Base-by-base conservation (phyloP, 2,113 vertebrate genomes). In the Galemys pyrenaicus region DNA sequence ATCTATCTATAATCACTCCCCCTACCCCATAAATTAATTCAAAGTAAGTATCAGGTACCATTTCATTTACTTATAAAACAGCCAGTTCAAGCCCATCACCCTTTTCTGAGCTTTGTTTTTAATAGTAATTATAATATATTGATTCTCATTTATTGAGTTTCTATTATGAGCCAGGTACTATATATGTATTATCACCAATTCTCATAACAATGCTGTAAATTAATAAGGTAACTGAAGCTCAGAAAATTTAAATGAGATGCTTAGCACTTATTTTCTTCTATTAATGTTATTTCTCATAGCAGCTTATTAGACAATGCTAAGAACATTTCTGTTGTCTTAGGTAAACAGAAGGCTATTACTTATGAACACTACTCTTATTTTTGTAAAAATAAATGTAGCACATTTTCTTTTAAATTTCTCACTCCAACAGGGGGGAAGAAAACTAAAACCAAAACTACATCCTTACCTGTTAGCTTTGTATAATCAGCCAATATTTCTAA, bases 401-500 rank as follows among this genome's bases (percentile, higher is more conserved):
- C 24, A 93, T 91, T 87, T 79, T 73, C 46, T 78, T 37, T 86
- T 35, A 85, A 91, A 93, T 89, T 93, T 70, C 19, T 95, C n/a
- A 78, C 16, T 15, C 9, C 26, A 64, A 41, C 1, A 58, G 44
- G 37, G 68, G 26, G 46, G 83, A 70, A 58, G 81, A 74, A 81
- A 56, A 37, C 28, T 24, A 68, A 93, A 93, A 91, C 12, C 32
- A 87, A 88, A 74, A 67, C 35, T 60, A 86, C 24, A 88, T 37
- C 10, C 56, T 35, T 91, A 46, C 37, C 51, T 1, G 1, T 60
- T 75, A 79, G 44, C 65, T 11, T 11, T 60, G 13, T 51, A 83
- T 60, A 83, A 82, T 17, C 7, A 74, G 39, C 6, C n/a, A 86
- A 56, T 51, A 89, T 81, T 77, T 88, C 37, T 65, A 92, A 80